Percentiles rank a stretch among this genome's conserved stretches.
phyloP scores from a whole-genome alignment of 2,113 vertebrate genomes.

The Philantomba maxwellii region DNA sequence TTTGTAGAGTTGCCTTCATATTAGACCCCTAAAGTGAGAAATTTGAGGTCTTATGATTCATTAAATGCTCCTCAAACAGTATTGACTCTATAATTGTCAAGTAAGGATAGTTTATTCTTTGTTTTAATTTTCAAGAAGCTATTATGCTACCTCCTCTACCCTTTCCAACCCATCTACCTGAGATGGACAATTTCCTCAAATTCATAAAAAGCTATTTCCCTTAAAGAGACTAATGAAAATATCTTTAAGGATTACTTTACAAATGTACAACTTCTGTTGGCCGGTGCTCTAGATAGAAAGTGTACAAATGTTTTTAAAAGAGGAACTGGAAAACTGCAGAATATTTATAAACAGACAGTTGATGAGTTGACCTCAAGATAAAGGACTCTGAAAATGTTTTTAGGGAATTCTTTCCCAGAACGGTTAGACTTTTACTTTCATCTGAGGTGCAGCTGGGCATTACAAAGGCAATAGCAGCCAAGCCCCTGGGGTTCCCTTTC shows the following conservation, averaged over 20 bases:
- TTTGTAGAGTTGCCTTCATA: not conserved
- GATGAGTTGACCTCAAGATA: not conserved
- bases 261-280: not conserved
- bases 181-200: not conserved
- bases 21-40: not conserved
- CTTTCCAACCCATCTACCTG: not conserved
- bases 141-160: not conserved
- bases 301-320: not conserved
- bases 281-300: not conserved
- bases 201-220: not conserved
- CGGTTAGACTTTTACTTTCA: conserved; percentile 5
- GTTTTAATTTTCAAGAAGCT: not conserved
- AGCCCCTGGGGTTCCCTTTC: not conserved
- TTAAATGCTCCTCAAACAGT: not conserved
- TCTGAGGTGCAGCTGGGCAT: not conserved
- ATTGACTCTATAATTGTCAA: not conserved
- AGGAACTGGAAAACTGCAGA: not conserved
- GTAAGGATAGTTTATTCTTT: not conserved
- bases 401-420: not conserved
- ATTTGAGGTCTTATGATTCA: not conserved
- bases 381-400: not conserved
- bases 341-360: not conserved
- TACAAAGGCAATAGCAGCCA: not conserved
- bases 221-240: not conserved
- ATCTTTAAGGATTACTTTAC: not conserved